Percentiles rank a stretch among this genome's conserved stretches.
phyloP scores from a whole-genome alignment of 2,113 vertebrate genomes.

The Pseudorhombus dupliciocellatus region DNA sequence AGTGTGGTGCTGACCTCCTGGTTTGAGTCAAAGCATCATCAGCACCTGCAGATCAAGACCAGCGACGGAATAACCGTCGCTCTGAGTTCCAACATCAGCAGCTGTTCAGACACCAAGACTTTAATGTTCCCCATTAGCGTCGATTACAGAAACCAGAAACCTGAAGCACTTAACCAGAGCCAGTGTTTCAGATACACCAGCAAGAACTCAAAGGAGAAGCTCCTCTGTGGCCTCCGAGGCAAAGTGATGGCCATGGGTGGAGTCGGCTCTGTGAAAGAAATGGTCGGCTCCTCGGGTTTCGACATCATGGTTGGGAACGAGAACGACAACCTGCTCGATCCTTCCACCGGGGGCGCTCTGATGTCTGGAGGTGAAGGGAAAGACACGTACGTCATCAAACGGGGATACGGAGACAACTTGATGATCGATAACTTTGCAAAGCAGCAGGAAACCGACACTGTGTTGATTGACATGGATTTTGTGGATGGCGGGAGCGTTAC shows the following conservation, averaged over 20 bases:
- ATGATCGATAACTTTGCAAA: conserved; percentile 57
- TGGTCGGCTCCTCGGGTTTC: conserved; percentile 57
- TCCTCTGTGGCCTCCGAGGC: not conserved
- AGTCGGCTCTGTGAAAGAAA: conserved; percentile 37
- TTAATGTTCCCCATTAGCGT: conserved; percentile 34
- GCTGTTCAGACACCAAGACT: not conserved
- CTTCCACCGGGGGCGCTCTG: conserved; percentile 43
- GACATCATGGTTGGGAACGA: conserved; percentile 56
- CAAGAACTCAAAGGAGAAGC: accelerated
- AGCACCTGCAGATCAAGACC: conserved; percentile 64
- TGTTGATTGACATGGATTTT: conserved; percentile 60
- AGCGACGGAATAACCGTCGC: conserved; percentile 62
- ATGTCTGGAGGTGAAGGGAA: conserved; percentile 57
- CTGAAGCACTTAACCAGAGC: conserved; percentile 5
- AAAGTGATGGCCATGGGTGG: conserved; percentile 29
- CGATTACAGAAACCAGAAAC: conserved; percentile 41
- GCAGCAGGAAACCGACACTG: conserved; percentile 47
- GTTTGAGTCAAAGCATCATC: conserved; percentile 49
- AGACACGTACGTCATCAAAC: conserved; percentile 61
- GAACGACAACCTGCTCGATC: conserved; percentile 56
- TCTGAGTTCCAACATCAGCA: conserved; percentile 9
- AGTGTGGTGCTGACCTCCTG: conserved; percentile 46
- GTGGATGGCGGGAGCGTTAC: conserved; percentile 19
- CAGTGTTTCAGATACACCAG: not conserved
- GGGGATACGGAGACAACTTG: conserved; percentile 22